These are phyloP conservation scores for Amphipoea oculea DNA, from an alignment of 2,888 invertebrate species.

Conservation along the genomic window DNA sequence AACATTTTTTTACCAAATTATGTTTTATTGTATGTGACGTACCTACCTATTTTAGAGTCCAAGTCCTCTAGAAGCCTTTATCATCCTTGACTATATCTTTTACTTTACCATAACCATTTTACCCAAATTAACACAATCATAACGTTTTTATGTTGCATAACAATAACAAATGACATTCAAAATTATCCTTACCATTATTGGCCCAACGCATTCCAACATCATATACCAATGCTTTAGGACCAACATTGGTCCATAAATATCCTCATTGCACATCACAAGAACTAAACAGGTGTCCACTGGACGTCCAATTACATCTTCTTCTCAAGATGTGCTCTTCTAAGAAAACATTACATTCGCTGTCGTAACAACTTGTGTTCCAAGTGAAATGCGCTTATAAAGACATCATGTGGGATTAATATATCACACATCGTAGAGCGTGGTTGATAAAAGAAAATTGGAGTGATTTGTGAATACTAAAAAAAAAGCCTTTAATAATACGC, in stretches of 20 bases:
- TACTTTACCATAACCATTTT: neutral
- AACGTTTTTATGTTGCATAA: neutral
- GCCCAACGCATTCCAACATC: neutral
- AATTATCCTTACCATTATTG: neutral
- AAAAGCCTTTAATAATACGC: neutral
- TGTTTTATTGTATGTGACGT: neutral
- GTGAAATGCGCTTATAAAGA: constrained; percentile 50
- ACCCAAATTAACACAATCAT: neutral
- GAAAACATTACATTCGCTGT: constrained; percentile 51
- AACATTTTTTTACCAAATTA: neutral
- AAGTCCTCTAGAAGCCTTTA: too few relatives aligned
- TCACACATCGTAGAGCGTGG: constrained; percentile 3
- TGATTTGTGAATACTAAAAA: constrained; percentile 5
- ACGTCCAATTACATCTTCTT: constrained; percentile 52
- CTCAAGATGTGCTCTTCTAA: constrained; percentile 48
- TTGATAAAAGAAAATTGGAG: constrained; percentile 16
- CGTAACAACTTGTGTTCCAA: constrained; percentile 34
- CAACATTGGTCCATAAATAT: constrained; percentile 22
- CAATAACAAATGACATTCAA: neutral
- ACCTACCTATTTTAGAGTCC: too few relatives aligned
- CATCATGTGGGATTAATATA: constrained; percentile 34
- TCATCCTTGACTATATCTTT: neutral
- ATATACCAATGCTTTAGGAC: neutral
- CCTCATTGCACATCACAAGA: constrained; percentile 15
- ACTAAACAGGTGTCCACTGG: constrained; percentile 56